Percentiles rank a stretch among this genome's conserved stretches.
phyloP scores from a whole-genome alignment of 2,888 invertebrate species.

The Dasysyrphus tricinctus region DNA sequence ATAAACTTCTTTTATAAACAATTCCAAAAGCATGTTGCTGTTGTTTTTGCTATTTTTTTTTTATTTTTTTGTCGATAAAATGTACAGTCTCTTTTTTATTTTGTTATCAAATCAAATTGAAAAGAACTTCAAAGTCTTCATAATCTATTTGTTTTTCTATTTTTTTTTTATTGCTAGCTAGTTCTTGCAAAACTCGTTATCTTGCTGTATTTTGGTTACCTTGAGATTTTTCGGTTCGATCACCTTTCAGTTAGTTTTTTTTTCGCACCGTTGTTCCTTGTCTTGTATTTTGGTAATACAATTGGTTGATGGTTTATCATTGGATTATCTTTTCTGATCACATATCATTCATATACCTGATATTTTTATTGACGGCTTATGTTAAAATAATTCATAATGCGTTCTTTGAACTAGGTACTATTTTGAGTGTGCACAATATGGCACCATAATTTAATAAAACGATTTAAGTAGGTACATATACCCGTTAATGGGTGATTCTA shows the following conservation, averaged over 20 bases:
- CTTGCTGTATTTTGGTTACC: constrained; percentile 21
- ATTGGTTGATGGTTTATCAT: not conserved
- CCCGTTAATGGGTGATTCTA: too few species aligned
- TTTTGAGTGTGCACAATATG: not conserved
- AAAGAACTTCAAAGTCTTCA: constrained; percentile 15
- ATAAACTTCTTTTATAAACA: not conserved
- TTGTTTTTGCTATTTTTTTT: too few species aligned
- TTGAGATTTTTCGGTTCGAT: constrained; percentile 55
- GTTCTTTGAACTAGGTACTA: not conserved
- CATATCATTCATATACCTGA: not conserved
- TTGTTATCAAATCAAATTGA: constrained; percentile 6
- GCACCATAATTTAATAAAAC: too few species aligned
- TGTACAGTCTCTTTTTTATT: constrained; percentile 4
- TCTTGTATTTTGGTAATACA: not conserved
- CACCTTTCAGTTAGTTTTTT: constrained; percentile 16
- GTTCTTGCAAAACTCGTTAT: constrained; percentile 29
- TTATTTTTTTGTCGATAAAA: not conserved
- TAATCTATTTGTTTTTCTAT: not conserved
- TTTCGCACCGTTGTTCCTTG: not conserved
- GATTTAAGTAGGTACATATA: too few species aligned
- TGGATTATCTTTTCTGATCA: not conserved
- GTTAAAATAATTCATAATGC: not conserved
- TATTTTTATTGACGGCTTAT: not conserved
- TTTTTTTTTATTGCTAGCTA: constrained; percentile 18
- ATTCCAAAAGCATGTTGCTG: constrained; percentile 1